Conservation (phyloP, 2,113 vertebrate genomes). For the Hydrochoerus hydrochaeris region DNA sequence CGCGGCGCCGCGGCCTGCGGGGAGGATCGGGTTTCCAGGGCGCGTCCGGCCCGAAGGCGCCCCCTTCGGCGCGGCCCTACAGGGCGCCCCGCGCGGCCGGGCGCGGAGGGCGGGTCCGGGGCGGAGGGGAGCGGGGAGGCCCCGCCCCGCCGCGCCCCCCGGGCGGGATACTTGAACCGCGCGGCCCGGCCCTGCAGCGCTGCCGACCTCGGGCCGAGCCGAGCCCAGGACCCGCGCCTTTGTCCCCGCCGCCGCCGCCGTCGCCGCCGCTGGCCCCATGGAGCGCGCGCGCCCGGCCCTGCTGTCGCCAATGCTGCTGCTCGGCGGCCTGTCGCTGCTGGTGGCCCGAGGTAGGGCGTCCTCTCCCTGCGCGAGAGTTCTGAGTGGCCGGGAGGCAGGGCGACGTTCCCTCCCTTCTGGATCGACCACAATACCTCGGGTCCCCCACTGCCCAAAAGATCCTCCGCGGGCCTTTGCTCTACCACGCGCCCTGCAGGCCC, state of each 20-base stretch:
- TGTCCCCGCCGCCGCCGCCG: constrained; percentile 37
- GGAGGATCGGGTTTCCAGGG: neutral
- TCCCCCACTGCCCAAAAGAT: neutral
- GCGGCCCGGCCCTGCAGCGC: constrained; percentile 67
- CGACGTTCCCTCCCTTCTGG: fast-evolving
- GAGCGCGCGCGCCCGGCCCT: constrained; percentile 27
- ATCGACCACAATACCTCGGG: neutral
- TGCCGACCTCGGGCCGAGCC: neutral
- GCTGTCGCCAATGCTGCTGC: constrained; percentile 72
- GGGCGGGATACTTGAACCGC: constrained; percentile 82
- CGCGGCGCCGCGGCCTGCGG: no score
- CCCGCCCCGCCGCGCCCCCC: constrained; percentile 76
- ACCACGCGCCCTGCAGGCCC: neutral
- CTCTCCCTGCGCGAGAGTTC: neutral
- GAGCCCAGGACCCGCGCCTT: constrained; percentile 28
- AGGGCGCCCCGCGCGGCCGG: neutral
- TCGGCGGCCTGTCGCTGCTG: constrained; percentile 73
- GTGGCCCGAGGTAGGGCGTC: constrained; percentile 75
- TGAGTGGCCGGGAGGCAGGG: neutral
- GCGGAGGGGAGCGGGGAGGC: neutral
- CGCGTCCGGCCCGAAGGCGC: neutral
- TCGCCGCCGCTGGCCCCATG: constrained; percentile 64
- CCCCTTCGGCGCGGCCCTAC: neutral
- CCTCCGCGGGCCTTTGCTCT: neutral
- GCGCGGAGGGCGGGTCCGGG: neutral